phyloP scores from a whole-genome alignment of 2,797 vertebrate genomes.

The Sarcoramphus papa region DNA sequence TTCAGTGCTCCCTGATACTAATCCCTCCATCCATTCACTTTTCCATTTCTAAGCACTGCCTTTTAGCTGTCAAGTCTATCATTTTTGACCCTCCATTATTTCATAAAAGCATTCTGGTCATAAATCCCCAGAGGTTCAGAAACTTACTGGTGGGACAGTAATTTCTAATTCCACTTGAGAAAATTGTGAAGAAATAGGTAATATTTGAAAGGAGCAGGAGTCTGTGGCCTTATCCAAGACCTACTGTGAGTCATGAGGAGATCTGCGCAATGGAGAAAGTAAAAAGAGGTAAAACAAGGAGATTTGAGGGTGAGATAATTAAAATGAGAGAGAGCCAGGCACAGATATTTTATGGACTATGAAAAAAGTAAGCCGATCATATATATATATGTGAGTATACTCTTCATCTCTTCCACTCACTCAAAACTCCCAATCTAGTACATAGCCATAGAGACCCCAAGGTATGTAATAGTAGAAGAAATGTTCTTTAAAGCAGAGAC shows the following conservation, averaged over 20 bases:
- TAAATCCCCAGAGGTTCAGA: neutral
- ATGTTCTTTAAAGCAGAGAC: neutral
- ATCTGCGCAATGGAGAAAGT: neutral
- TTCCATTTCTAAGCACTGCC: neutral
- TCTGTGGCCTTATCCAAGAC: neutral
- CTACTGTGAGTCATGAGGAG: neutral
- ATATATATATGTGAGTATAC: too few species aligned
- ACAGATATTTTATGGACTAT: neutral
- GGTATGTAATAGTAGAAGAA: neutral
- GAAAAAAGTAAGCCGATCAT: neutral
- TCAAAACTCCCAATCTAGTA: neutral
- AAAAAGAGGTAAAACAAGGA: neutral
- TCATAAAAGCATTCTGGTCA: neutral
- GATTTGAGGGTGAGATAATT: neutral
- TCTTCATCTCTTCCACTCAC: neutral
- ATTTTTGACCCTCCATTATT: neutral
- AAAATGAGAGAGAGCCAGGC: neutral
- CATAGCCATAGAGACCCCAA: neutral
- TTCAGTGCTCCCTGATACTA: neutral
- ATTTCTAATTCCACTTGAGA: neutral
- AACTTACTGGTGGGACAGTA: neutral
- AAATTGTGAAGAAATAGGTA: neutral
- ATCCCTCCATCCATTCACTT: neutral
- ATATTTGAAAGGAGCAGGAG: neutral
- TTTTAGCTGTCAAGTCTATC: neutral